Percentiles rank a stretch among this genome's conserved stretches.
phyloP scores from a whole-genome alignment of 1,140 invertebrate species.

The Drosophila sproati region DNA sequence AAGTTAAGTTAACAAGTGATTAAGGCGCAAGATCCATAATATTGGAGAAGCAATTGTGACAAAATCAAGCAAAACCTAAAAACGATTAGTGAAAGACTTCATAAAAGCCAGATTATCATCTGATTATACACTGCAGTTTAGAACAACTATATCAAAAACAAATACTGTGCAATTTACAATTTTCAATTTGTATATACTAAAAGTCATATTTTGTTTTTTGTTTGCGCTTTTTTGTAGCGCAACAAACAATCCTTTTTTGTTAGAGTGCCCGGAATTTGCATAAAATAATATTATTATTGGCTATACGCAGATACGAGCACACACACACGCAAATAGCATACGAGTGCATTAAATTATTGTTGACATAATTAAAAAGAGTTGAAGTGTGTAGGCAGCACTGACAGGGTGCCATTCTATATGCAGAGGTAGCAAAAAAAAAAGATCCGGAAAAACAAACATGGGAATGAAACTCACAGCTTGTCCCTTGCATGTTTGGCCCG shows the following conservation, averaged over 20 bases:
- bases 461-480: conserved; percentile 56
- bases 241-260: conserved; percentile 14
- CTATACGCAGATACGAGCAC: conserved; percentile 39
- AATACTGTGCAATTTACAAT: conserved; percentile 2
- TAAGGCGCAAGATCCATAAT: not conserved
- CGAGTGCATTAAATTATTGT: conserved; percentile 73
- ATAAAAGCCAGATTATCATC: no score
- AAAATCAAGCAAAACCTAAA: no score
- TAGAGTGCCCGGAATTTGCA: conserved; percentile 32
- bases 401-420: conserved; percentile 3
- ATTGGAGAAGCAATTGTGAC: no score
- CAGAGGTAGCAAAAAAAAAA: not conserved
- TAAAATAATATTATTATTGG: conserved; percentile 69
- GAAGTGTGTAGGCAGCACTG: conserved; percentile 29
- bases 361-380: conserved; percentile 53
- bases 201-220: not conserved
- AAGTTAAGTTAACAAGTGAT: not conserved
- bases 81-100: no score
- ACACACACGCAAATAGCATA: conserved; percentile 8
- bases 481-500: conserved; percentile 60
- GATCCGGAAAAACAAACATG: conserved; percentile 20
- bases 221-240: conserved; percentile 30
- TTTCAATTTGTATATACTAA: not conserved
- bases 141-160: not conserved
- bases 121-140: no score